These are phyloP conservation scores for Chrysochloris asiatica DNA, from an alignment of 2,113 vertebrate genomes.

Conservation along the genomic window DNA sequence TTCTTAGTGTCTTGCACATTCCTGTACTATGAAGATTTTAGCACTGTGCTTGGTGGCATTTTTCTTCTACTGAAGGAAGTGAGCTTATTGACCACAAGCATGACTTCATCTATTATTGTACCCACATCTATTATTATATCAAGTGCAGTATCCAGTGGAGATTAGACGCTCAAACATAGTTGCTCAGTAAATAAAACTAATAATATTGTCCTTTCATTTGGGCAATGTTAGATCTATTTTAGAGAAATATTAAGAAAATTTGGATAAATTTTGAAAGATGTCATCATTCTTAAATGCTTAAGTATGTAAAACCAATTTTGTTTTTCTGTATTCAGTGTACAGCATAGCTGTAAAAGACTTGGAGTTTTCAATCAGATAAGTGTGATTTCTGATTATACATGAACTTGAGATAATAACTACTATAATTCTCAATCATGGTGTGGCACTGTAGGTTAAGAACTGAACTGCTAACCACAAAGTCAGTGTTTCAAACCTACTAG, in stretches of 20 bases:
- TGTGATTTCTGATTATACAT: background rate
- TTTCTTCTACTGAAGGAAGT: background rate
- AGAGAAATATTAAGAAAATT: background rate
- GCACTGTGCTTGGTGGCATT: background rate
- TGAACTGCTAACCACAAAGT: no score
- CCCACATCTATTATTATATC: background rate
- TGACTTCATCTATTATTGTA: background rate
- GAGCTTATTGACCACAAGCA: background rate
- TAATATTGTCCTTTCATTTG: background rate
- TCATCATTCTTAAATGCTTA: background rate
- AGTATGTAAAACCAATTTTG: background rate
- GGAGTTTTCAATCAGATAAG: background rate
- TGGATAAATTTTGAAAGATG: background rate
- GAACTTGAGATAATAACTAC: background rate
- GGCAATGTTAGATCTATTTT: background rate
- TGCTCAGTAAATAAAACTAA: background rate
- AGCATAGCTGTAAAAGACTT: background rate
- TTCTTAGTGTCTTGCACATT: no score
- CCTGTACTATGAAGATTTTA: background rate
- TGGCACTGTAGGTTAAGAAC: no score
- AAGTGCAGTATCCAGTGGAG: background rate
- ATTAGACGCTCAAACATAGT: background rate
- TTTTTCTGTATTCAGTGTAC: background rate
- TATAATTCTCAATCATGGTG: no score
- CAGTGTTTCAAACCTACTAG: no score